Base-by-base conservation (phyloP, 2,888 invertebrate species). In the Tridacna crocea region DNA sequence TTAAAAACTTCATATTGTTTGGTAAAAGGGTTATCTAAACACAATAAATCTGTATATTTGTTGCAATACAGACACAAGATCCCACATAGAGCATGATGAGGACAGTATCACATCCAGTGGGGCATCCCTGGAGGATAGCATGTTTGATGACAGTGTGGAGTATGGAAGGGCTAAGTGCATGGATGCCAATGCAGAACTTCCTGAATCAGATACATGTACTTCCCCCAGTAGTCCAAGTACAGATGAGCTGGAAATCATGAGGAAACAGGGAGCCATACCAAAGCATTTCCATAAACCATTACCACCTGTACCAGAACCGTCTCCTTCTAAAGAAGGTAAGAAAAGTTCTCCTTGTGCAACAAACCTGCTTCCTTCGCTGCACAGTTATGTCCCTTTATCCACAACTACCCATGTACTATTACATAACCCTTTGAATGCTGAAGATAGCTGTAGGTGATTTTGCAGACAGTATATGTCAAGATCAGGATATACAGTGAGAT, bases 261-360 rank as follows among this genome's bases (percentile, higher is more conserved):
- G 88, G 72, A 90, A 90, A 72, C 90, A 91, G 78, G 92, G 92
- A 26, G 92, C 92, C 61, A 92, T 92, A 72, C 92, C 92, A 11
- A 92, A 92, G 80, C 85, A 84, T 75, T 90, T 88, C 63, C 79
- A 82, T 58, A 85, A 82, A 76, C 84, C 88, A 75, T 79, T 87
- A 70, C 87, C 85, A 68, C 77, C 83, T 22, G 68, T 87, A 15
- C 84, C 88, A 48, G 85, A 83, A 75, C 82, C 83, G 13, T 75
- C 79, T 47, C 76, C 70, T 51, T 68, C 82, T 36, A 85, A 78
- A 78, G 80, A 84, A 76, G 87, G 87, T 87, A 55, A 72, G 68
- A 36, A 73, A 55, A 48, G 13, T 51, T 12, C n/a, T 70, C n/a
- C 26, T 22, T 22, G 61, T 61, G 6, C 13, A 24, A 61, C 12